These are phyloP conservation scores for Cinclus cinclus DNA, from an alignment of 2,113 vertebrate genomes.

Conservation along the genomic window DNA sequence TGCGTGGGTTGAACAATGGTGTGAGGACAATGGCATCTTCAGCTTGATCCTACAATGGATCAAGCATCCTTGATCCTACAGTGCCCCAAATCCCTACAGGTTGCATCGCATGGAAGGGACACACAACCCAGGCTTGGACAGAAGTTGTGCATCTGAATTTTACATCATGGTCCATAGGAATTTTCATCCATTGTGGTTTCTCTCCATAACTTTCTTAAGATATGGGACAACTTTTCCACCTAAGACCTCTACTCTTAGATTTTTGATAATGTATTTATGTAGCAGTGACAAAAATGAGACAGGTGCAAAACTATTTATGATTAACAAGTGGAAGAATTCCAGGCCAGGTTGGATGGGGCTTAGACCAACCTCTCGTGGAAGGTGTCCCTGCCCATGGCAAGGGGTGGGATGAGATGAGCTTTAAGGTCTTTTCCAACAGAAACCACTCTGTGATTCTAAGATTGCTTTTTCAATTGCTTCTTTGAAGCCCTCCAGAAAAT, in stretches of 20 bases:
- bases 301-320: background rate
- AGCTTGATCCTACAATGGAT: too few species aligned
- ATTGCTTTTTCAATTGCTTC: accelerated
- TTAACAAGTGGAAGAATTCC: background rate
- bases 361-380: background rate
- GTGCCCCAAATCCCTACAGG: background rate
- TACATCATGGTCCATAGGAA: background rate
- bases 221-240: background rate
- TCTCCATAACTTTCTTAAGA: background rate
- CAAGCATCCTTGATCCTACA: background rate
- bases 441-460: background rate
- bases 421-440: background rate
- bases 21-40: accelerated
- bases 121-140: too few species aligned
- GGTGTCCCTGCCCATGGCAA: background rate
- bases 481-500: background rate
- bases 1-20: background rate
- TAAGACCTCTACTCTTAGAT: background rate
- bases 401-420: background rate
- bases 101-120: background rate
- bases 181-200: background rate
- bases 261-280: background rate
- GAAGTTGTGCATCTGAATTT: background rate
- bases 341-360: background rate
- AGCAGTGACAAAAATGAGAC: background rate